phyloP scores from a whole-genome alignment of 2,888 invertebrate genomes.

The Teinopalpus imperialis region DNA sequence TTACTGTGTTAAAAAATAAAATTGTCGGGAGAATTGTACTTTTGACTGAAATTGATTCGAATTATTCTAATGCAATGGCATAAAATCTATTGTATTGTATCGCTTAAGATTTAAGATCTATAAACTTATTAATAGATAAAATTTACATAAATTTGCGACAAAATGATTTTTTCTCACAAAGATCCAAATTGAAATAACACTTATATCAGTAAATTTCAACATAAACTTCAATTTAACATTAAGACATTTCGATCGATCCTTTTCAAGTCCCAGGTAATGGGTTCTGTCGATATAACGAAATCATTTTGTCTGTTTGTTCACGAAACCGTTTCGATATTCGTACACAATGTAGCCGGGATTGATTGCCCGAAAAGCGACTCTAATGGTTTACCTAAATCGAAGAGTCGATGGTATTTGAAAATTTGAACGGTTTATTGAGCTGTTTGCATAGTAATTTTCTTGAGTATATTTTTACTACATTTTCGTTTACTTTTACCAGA shows the following conservation, averaged over 20 bases:
- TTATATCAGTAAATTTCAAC: neutral
- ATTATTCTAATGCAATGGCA: no score
- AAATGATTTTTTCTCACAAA: no score
- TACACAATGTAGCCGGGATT: conserved; percentile 18
- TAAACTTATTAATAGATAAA: no score
- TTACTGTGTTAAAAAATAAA: no score
- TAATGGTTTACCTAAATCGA: conserved; percentile 22
- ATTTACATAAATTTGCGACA: no score
- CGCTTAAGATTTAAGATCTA: no score
- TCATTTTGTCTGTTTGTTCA: conserved; percentile 24
- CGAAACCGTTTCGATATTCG: conserved; percentile 17
- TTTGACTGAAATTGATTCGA: no score
- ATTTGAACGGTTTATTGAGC: conserved; percentile 12
- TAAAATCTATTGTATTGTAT: no score
- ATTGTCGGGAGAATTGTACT: no score
- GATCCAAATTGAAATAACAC: no score
- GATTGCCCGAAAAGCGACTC: conserved; percentile 19
- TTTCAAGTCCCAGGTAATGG: conserved; percentile 12
- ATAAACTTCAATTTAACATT: conserved; percentile 6
- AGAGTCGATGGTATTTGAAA: conserved; percentile 7
- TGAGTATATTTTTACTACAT: conserved; percentile 8
- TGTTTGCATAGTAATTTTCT: conserved; percentile 6
- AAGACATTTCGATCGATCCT: conserved; percentile 14
- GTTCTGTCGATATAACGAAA: conserved; percentile 21
- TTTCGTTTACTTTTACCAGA: neutral